Base-by-base conservation (phyloP, 2,888 invertebrate genomes). In the Limnephilus rhombicus region DNA sequence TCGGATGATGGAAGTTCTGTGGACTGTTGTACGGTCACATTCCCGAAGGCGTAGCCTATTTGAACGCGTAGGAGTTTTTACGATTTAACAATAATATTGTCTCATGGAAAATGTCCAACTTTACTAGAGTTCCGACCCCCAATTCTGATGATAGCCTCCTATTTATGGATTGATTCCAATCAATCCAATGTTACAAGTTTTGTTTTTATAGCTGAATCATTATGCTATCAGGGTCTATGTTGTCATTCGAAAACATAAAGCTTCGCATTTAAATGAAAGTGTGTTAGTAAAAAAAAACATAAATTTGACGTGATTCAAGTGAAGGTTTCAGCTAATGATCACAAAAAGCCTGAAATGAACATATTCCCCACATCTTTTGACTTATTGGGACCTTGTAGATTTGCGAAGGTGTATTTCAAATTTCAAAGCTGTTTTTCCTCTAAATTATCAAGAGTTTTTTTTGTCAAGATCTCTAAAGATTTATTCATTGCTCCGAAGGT, bases 21-120 rank as follows among this genome's bases (percentile, higher is more conserved):
- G 9, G 89, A 81, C 82, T 82, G 49, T 49, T 81, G 29, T 81
- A 29, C 82, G 89, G 90, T 90, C 90, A 90, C 82, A 41, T 82
- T 31, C 89, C 37, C 89, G 12, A 15, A 18, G 29, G 34, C 45
- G 82, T 18, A 2, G 89, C 37, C n/a, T 80, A 34, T 29, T 81
- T 29, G 49, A 34, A 24, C 90, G 53, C 37, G 90, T 90, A 34
- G 90, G 90, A 81, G 90, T 31, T 49, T 81, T 90, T 81, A 82
- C 82, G 82, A 81, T 53, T 90, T 29, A 12, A 81, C 45, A 49
- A 49, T 24, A 7, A 68, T 68, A n/a, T n/a, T 68, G 24, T 68
- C 24, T 68, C 24, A 68, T 68, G 68, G 24, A 68, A 68, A 68
- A 68, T 68, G 68, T 24, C 68, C 68, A 68, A 68, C 24, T 68